These are phyloP conservation scores for Agonopterix arenella DNA, from an alignment of 2,888 invertebrate genomes.

Conservation along the genomic window DNA sequence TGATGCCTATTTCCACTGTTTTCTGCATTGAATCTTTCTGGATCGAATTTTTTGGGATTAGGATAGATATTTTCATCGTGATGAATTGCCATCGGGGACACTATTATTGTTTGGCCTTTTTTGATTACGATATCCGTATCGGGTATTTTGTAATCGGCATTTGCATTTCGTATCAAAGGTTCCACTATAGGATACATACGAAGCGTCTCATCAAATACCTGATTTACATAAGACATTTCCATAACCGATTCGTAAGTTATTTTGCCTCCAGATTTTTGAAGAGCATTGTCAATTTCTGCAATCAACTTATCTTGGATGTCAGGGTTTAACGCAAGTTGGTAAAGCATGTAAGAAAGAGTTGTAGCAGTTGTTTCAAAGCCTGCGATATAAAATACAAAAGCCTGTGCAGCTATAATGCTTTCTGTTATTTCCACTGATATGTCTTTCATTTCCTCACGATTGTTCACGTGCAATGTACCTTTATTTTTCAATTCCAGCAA, in stretches of 20 bases:
- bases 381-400: constrained; percentile 42
- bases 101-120: constrained; percentile 30
- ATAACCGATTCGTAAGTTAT: constrained; percentile 38
- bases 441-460: constrained; percentile 13
- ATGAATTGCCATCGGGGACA: constrained; percentile 30
- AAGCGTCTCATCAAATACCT: constrained; percentile 53
- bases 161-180: constrained; percentile 40
- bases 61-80: constrained; percentile 47
- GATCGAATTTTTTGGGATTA: constrained; percentile 25
- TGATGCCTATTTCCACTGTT: constrained; percentile 13
- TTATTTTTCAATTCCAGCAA: constrained; percentile 32
- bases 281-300: constrained; percentile 33
- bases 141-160: constrained; percentile 34
- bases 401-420: constrained; percentile 30
- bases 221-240: constrained; percentile 44
- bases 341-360: constrained; percentile 36
- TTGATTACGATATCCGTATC: constrained; percentile 31
- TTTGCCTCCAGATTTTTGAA: constrained; percentile 29
- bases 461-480: constrained; percentile 21
- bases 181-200: constrained; percentile 58
- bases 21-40: constrained; percentile 26
- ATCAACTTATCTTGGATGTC: constrained; percentile 36
- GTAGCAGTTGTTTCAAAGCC: constrained; percentile 57
- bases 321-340: constrained; percentile 42
- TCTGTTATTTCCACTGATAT: constrained; percentile 25